Percentiles rank a stretch among this genome's conserved stretches.
Conservation (phyloP, 1,140 invertebrate genomes). For the Steinernema khuongi region DNA sequence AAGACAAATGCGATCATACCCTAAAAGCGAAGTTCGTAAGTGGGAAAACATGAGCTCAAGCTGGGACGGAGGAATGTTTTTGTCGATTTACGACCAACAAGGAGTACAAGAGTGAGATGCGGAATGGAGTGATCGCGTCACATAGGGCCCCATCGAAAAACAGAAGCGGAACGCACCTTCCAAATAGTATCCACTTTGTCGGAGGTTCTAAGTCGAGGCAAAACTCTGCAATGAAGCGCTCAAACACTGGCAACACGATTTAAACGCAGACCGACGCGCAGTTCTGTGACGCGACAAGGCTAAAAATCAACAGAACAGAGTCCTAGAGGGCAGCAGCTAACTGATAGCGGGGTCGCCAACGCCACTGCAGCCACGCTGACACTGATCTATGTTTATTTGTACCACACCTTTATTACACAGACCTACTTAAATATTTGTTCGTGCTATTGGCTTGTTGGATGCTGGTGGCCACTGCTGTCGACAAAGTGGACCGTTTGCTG, state of each 20-base stretch:
- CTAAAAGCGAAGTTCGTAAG: no score
- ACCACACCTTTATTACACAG: background rate
- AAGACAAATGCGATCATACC: background rate
- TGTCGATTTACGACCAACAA: no score
- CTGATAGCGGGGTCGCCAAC: background rate
- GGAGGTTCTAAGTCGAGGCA: background rate
- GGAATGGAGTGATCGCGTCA: no score
- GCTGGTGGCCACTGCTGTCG: background rate
- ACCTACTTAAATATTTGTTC: no score
- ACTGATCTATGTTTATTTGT: background rate
- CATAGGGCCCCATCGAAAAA: no score
- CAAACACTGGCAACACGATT: background rate
- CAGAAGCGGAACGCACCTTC: background rate
- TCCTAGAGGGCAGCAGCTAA: no score
- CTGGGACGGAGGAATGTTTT: no score
- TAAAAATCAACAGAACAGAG: conserved; percentile 13
- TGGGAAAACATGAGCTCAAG: no score
- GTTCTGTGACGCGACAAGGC: background rate
- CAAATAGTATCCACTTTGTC: conserved; percentile 1
- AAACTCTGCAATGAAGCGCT: background rate
- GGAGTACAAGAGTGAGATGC: no score
- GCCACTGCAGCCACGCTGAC: background rate
- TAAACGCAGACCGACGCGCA: background rate
- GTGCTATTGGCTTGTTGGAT: no score
- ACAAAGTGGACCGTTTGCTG: background rate